Base-by-base conservation (phyloP, 2,888 invertebrate genomes). In the Limulus polyphemus region DNA sequence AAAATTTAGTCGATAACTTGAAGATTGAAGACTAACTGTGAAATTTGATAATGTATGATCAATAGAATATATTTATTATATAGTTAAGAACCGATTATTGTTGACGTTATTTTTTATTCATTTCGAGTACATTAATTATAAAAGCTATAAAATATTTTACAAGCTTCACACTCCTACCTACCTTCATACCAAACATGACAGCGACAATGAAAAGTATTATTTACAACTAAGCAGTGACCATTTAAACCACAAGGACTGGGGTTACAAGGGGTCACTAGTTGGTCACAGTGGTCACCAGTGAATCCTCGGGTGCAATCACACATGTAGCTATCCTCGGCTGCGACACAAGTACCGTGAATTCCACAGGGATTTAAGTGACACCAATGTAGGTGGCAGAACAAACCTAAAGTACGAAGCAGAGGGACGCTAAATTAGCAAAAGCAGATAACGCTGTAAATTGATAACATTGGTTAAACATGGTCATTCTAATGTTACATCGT, bases 161-260 rank as follows among this genome's bases (percentile, higher is more conserved):
- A 32, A 32, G 32, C n/a, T n/a, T n/a, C n/a, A 54, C 16, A 54
- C 9, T 14, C 32, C 5, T 32, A 3, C 70, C 69, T 69, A 77
- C 86, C 86, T 73, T 83, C 83, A 83, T 84, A 86, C 77, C 86
- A 87, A 0, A 86, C 85, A 72, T 86, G 84, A 73, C 90, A 83
- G 69, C 82, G 80, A 73, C 90, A 89, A 61, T 81, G 77, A 72
- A 84, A 87, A 0, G 81, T 80, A 48, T 74, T 73, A 58, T 73
- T 73, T 49, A 83, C 83, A 12, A 83, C 77, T 5, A 57, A 56
- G 73, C 90, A 90, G 17, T 83, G 81, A 2, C 90, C 90, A 16
- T 87, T 79, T 62, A 83, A 83, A 74, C 86, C 85, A 74, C 88
- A 89, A 0, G 87, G 88, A 68, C 83, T 81, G 2, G 83, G 79